Evolutionary conservation across 2,113 vertebrate genomes (phyloP), one percentile per base, ranked within the genome.

Genomic region (Numenius arquata): DNA sequence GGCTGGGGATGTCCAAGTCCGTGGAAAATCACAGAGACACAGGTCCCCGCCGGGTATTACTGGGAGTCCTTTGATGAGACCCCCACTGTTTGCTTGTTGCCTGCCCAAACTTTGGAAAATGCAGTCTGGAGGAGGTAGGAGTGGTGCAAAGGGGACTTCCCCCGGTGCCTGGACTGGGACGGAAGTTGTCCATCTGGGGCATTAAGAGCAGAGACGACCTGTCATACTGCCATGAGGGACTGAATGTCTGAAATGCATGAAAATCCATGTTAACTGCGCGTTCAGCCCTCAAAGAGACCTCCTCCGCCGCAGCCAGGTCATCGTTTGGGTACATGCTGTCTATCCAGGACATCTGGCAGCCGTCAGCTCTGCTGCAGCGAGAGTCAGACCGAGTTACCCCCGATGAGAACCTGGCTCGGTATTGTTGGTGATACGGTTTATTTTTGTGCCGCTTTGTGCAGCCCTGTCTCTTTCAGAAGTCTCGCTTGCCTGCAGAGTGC

Each of bases 341-440:
- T 93, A 77, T 95, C 66, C 94, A 94, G 88, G 90, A 80, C 90
- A 96, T 65, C 83, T 89, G 95, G 76, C 80, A 94, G 92, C 88
- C 8, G 0, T 38, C 90, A 41, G 75, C 61, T 76, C 73, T 90
- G 83, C 92, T 94, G 92, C 92, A 92, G 80, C 0, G 23, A 53
- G 55, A 89, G 61, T 88, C 86, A 72, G 90, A 87, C 61, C 2
- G 19, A 90, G 90, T 63, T 95, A 91, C 58, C 84, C 53, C 29
- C 0, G 3, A 62, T 67, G 96, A 89, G 96, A 92, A 66, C 90
- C 77, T 34, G 11, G 73, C 90, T 90, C 1, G 0, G 67, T 70
- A 84, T 73, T 90, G 83, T 56, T 81, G 89, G 84, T 68, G 86
- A 75, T 78, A 65, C 1, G 8, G 58, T 94, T 95, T 96, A 96